Percentiles rank a stretch among this genome's conserved stretches.
Evolutionary conservation across 2,888 invertebrate species (phyloP).

Genomic region (Dioctria rufipes): DNA sequence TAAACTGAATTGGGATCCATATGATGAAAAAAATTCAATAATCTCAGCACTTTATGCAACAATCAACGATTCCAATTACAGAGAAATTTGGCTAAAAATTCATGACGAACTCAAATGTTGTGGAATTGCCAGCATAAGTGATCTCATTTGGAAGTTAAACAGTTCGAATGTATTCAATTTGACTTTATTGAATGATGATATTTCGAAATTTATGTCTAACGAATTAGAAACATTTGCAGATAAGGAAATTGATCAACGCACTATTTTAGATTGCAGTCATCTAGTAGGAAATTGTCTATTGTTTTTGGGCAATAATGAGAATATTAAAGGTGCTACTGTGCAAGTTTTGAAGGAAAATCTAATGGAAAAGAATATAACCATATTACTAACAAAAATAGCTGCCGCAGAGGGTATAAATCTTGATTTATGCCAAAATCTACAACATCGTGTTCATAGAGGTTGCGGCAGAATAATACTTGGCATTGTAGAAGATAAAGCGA

Average conservation of each 20-base stretch:
- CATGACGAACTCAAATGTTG: constrained; percentile 17
- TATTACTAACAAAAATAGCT: not conserved
- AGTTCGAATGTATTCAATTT: not conserved
- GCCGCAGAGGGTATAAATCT: not conserved
- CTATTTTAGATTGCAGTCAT: not conserved
- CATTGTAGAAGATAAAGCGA: not conserved
- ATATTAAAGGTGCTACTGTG: not conserved
- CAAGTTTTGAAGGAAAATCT: not conserved
- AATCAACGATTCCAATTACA: not conserved
- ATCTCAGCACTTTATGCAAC: not conserved
- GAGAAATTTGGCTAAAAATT: constrained; percentile 3
- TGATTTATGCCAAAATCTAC: constrained; percentile 5
- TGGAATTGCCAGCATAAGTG: not conserved
- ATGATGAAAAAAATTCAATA: not conserved
- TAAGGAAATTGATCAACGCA: not conserved
- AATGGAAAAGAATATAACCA: not conserved
- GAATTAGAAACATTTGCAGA: not conserved
- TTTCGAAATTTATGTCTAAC: not conserved
- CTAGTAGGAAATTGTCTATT: not conserved
- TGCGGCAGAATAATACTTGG: not conserved
- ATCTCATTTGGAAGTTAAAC: not conserved
- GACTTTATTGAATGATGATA: not conserved
- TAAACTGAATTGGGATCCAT: not conserved
- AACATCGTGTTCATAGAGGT: not conserved
- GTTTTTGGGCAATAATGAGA: not conserved